A percentile compares a stretch with the other conserved stretches of the same genome.
Conservation (phyloP, 1,140 invertebrate genomes). For the Manduca sexta region DNA sequence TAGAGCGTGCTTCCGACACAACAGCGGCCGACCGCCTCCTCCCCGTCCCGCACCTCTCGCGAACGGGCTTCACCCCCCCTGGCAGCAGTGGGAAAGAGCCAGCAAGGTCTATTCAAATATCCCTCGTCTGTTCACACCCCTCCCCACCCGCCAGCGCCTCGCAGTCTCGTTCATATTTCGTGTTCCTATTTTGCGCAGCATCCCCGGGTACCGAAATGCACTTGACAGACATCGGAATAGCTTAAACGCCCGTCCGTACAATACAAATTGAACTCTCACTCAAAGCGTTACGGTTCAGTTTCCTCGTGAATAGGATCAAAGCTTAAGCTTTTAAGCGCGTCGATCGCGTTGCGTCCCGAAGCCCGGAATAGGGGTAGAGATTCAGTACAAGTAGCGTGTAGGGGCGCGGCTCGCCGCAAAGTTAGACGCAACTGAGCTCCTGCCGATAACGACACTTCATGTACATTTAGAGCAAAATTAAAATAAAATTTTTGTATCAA, state of each 20-base stretch:
- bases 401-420: constrained; percentile 72
- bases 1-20: constrained; percentile 45
- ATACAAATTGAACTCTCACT: constrained; percentile 24
- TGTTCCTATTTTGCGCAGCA: constrained; percentile 73
- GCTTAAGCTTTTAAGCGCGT: constrained; percentile 30
- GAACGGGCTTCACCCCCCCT: constrained; percentile 19
- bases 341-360: constrained; percentile 48
- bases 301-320: background rate
- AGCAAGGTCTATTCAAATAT: constrained; percentile 68
- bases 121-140: constrained; percentile 64
- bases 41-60: constrained; percentile 7
- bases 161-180: constrained; percentile 74
- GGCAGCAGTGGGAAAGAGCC: constrained; percentile 43
- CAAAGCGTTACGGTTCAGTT: constrained; percentile 17
- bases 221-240: constrained; percentile 49
- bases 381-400: constrained; percentile 72
- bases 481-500: constrained; percentile 24
- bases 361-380: constrained; percentile 72
- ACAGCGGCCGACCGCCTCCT: constrained; percentile 19
- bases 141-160: constrained; percentile 64
- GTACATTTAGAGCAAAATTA: constrained; percentile 39
- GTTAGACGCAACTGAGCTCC: constrained; percentile 68
- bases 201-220: constrained; percentile 68
- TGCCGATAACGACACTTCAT: constrained; percentile 58
- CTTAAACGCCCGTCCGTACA: constrained; percentile 14